phyloP scores from a whole-genome alignment of 2,113 vertebrate species.

The Cephalopholis sonnerati region DNA sequence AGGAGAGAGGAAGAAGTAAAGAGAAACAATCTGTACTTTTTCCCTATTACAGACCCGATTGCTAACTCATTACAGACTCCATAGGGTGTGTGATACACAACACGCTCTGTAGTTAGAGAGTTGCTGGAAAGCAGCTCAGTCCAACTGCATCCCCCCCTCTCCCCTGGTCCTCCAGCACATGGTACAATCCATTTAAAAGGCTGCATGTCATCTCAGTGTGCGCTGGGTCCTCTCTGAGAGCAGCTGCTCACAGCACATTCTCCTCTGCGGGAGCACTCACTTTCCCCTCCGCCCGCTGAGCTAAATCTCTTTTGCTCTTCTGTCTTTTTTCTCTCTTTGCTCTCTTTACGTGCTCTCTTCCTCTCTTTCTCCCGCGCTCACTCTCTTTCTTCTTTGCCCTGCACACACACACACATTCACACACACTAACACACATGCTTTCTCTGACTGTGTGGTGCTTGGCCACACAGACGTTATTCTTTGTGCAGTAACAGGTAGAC shows the following conservation, averaged over 20 bases:
- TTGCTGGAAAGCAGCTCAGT: slow-evolving; percentile 58
- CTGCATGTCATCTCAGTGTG: slow-evolving; percentile 84
- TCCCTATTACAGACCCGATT: slow-evolving; percentile 35
- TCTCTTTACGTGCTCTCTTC: slow-evolving; percentile 28
- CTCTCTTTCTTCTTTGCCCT: slow-evolving; percentile 38
- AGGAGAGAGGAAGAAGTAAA: slow-evolving; percentile 18
- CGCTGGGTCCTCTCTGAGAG: slow-evolving; percentile 83
- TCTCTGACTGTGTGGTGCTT: slow-evolving; percentile 49
- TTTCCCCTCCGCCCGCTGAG: slow-evolving; percentile 73
- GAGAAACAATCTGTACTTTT: slow-evolving; percentile 52
- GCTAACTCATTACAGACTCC: slow-evolving; percentile 63
- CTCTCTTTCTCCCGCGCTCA: slow-evolving; percentile 32
- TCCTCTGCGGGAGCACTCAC: slow-evolving; percentile 77
- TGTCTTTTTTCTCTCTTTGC: slow-evolving; percentile 39
- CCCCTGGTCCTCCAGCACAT: slow-evolving; percentile 78
- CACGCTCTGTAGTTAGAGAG: slow-evolving; percentile 60
- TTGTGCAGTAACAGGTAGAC: slow-evolving; percentile 75
- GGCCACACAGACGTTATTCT: slow-evolving; percentile 49
- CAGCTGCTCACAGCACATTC: slow-evolving; percentile 84
- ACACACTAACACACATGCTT: slow-evolving; percentile 28
- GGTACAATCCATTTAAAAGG: slow-evolving; percentile 87
- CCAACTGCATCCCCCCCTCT: slow-evolving; percentile 45
- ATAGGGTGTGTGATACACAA: slow-evolving; percentile 57
- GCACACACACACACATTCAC: slow-evolving; percentile 8
- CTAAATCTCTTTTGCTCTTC: slow-evolving; percentile 61